Evolutionary conservation across 2,888 invertebrate species (phyloP), one percentile per base, ranked within the genome.

Genomic region (Melanostoma scalare): DNA sequence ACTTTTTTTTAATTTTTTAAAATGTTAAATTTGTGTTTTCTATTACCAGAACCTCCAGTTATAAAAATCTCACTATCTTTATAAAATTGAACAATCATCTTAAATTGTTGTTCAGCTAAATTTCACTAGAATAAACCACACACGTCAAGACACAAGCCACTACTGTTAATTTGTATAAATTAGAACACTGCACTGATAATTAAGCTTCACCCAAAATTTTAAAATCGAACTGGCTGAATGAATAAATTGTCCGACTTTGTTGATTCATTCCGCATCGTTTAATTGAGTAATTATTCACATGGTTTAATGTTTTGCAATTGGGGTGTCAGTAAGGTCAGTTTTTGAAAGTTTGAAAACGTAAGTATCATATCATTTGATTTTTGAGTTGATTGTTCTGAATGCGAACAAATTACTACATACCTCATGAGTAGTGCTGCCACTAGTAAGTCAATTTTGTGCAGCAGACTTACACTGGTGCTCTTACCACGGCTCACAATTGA

Each of bases 41-140:
- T 0, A 8, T 36, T 86, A 91, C 93, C 93, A 31, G 96, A 96
- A 0, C 94, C 96, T 1, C 98, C 97, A 0, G 97, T 97, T 2
- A 98, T 92, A 63, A 98, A 94, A 20, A 97, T 91, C n/a, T 93
- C 94, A 85, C 94, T 93, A 9, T 94, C 94, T 38, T 92, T 92
- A 88, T 93, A 96, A 89, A 94, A 96, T 40, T 94, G 93, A 0
- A 93, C 91, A 36, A 95, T 93, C 3, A 89, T 72, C 9, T 63
- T 38, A 38, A 1, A 35, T 20, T 38, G 3, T n/a, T 33, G n/a
- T 20, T 0, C 33, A n/a, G 4, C 2, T 6, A 42, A 4, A 5
- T n/a, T 2, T 5, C 35, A 33, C 30, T 3, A 42, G 9, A 30
- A 30, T 63, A 30, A 63, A 50, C 63, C 44, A 35, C 31, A 2